phyloP scores from a whole-genome alignment of 1,140 invertebrate genomes.

The Cardiocondyla obscurior region DNA sequence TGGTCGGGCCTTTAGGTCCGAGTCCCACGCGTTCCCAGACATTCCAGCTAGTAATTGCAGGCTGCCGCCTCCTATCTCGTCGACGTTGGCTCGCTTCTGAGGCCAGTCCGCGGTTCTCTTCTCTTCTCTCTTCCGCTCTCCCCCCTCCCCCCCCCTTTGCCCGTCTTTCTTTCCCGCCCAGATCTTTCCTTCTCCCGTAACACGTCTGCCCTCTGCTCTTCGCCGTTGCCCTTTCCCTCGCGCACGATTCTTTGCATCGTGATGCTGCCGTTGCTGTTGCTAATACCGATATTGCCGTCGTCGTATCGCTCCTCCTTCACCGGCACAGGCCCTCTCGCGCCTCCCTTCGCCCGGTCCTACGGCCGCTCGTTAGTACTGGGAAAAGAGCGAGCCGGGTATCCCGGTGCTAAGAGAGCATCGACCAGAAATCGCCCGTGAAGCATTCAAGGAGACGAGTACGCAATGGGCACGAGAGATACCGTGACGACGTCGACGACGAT shows the following conservation, averaged over 20 bases:
- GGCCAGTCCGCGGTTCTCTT: conserved; percentile 63
- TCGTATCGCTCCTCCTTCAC: conserved; percentile 54
- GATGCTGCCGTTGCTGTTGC: conserved; percentile 62
- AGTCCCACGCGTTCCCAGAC: conserved; percentile 82
- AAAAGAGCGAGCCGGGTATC: conserved; percentile 45
- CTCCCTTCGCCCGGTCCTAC: neutral
- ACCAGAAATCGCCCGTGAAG: conserved; percentile 34
- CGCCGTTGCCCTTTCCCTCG: conserved; percentile 66
- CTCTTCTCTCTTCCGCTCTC: conserved; percentile 28
- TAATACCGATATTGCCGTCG: conserved; percentile 35
- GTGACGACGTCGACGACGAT: conserved; percentile 9
- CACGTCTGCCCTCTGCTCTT: conserved; percentile 71
- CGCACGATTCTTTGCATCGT: conserved; percentile 69
- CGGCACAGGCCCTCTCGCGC: conserved; percentile 17
- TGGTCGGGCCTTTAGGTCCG: conserved; percentile 76
- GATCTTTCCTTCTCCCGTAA: conserved; percentile 60
- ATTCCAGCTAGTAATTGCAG: conserved; percentile 82
- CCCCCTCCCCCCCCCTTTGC: neutral
- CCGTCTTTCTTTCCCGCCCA: conserved; percentile 4
- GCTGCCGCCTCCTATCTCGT: conserved; percentile 79
- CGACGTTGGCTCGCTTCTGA: conserved; percentile 72
- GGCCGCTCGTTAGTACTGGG: conserved; percentile 63
- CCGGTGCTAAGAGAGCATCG: conserved; percentile 19
- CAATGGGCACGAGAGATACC: conserved; percentile 30
- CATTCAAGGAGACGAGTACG: conserved; percentile 31